Base-by-base conservation (phyloP, 2,888 invertebrate species). In the Crepidodera aurea region DNA sequence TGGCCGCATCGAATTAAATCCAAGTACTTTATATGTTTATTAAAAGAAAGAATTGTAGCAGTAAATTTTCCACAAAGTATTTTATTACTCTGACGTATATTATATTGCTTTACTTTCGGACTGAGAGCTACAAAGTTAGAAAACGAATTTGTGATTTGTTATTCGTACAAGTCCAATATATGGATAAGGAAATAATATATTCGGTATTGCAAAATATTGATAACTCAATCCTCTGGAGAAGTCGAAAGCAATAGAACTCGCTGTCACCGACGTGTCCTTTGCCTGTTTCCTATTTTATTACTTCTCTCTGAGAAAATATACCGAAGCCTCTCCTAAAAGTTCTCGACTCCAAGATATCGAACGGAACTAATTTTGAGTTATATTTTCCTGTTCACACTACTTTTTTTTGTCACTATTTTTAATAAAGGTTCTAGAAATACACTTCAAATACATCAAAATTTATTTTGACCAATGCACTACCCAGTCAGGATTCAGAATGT, bases 151-250 rank as follows among this genome's bases (percentile, higher is more conserved):
- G 55, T 69, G 69, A 71, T 72, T 68, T 68, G 70, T 70, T 70
- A 66, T 66, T 70, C 53, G 60, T 66, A 65, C 62, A 65, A 64
- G 58, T 64, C 63, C 68, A 68, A 66, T 70, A 65, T 65, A 61
- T 64, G 66, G 66, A 66, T 68, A 67, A 70, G 69, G 70, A 71
- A 71, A 70, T 73, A 69, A 71, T 71, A 73, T 73, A 72, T 63
- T 71, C 69, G 68, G 70, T 65, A 70, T 70, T 69, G 69, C 70
- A 62, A 71, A 70, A 73, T 73, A 75, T 73, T 73, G 75, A 76
- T 75, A 76, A 75, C 72, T 57, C 55, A 56, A 64, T 60, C 51
- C 61, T 61, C 61, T 61, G 34, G 61, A 60, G 60, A 37, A 51
- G 61, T 61, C 50, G 55, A 62, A 62, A 66, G 60, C 63, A 66